Evolutionary conservation across 1,140 invertebrate species (phyloP).

Genomic region (Euborellia annulipes): DNA sequence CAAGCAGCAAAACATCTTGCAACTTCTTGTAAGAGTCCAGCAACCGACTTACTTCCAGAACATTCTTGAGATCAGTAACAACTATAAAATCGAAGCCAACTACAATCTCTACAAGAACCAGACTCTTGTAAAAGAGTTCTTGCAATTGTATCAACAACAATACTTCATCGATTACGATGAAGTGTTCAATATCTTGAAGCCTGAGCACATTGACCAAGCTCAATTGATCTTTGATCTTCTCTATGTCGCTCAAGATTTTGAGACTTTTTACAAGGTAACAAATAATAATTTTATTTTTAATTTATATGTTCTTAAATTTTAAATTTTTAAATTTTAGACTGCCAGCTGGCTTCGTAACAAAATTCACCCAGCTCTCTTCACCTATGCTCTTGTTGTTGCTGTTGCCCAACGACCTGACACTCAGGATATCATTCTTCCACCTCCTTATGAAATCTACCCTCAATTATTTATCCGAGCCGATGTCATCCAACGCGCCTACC

Average conservation of each 20-base stretch:
- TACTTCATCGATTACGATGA: slow-evolving; percentile 36
- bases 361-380: slow-evolving; percentile 45
- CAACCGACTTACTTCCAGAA: slow-evolving; percentile 33
- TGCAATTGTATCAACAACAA: slow-evolving; percentile 34
- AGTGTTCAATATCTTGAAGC: slow-evolving; percentile 42
- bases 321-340: slow-evolving; percentile 26
- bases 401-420: slow-evolving; percentile 40
- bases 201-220: slow-evolving; percentile 42
- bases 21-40: slow-evolving; percentile 41
- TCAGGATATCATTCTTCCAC: slow-evolving; percentile 39
- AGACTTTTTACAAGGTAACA: slow-evolving; percentile 36
- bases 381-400: slow-evolving; percentile 40
- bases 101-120: slow-evolving; percentile 34
- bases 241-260: slow-evolving; percentile 48
- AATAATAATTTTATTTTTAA: not conserved
- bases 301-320: not conserved
- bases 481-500: slow-evolving; percentile 39
- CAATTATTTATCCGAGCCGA: slow-evolving; percentile 41
- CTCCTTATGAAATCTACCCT: slow-evolving; percentile 50
- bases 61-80: slow-evolving; percentile 31
- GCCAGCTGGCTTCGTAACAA: slow-evolving; percentile 43
- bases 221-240: slow-evolving; percentile 46
- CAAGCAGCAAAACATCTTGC: slow-evolving; percentile 41
- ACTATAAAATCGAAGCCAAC: slow-evolving; percentile 35
- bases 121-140: slow-evolving; percentile 39